Percentiles rank a stretch among this genome's conserved stretches.
These are phyloP conservation scores for Falcaria lacertinaria DNA, from an alignment of 2,888 invertebrate genomes.

Conservation along the genomic window DNA sequence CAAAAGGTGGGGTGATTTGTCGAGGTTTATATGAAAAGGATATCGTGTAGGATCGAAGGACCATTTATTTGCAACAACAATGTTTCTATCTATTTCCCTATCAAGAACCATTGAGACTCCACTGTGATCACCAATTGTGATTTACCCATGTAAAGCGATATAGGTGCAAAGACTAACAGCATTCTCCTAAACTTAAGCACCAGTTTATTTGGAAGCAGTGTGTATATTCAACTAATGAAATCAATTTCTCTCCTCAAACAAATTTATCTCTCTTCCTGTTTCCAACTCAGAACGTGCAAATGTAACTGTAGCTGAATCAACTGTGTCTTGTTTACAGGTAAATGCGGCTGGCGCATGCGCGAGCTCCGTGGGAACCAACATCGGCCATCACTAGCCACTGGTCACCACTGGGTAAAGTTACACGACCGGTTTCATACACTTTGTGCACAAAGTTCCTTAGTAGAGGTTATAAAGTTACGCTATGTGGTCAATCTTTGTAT, in stretches of 20 bases:
- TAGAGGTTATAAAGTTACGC: neutral
- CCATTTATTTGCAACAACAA: too few species aligned
- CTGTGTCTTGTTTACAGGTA: constrained; percentile 34
- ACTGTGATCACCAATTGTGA: too few species aligned
- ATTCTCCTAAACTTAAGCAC: too few species aligned
- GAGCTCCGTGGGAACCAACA: constrained; percentile 39
- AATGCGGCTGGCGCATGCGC: constrained; percentile 20
- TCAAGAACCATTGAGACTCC: too few species aligned
- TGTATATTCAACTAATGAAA: neutral
- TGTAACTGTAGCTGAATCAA: neutral
- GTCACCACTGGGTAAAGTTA: constrained; percentile 18
- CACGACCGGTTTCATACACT: constrained; percentile 3
- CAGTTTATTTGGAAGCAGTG: too few species aligned
- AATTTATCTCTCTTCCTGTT: neutral
- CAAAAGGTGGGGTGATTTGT: too few species aligned
- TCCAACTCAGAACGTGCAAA: neutral
- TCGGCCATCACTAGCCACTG: constrained; percentile 24
- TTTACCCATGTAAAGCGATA: too few species aligned
- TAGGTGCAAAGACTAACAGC: too few species aligned
- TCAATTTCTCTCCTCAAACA: neutral
- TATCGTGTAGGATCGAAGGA: too few species aligned
- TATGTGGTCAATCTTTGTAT: neutral
- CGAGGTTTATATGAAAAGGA: too few species aligned
- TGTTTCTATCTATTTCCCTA: too few species aligned
- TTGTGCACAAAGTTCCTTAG: neutral